These are phyloP conservation scores for Nothobranchius furzeri DNA, from an alignment of 2,113 vertebrate species.

Conservation along the genomic window DNA sequence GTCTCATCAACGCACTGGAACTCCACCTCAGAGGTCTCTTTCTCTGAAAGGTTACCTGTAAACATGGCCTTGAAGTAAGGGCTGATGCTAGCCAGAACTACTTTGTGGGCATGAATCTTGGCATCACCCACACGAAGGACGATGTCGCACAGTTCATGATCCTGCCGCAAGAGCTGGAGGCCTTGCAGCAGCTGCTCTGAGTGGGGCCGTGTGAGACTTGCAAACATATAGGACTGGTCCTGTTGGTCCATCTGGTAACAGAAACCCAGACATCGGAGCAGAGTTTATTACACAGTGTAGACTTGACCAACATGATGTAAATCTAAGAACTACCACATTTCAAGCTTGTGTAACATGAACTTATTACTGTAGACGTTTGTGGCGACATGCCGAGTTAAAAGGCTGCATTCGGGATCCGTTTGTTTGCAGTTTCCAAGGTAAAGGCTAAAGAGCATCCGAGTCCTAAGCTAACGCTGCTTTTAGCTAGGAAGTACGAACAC, in stretches of 20 bases:
- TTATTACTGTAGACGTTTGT: conserved; percentile 11
- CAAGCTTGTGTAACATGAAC: conserved; percentile 2
- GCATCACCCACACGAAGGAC: conserved; percentile 92
- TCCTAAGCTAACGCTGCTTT: conserved; percentile 26
- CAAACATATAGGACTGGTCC: conserved; percentile 94
- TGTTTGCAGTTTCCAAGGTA: neutral
- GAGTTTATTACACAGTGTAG: neutral
- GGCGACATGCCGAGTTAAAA: neutral
- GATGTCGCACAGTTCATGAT: conserved; percentile 95
- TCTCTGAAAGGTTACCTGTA: conserved; percentile 94
- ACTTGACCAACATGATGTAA: neutral
- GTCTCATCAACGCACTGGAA: conserved; percentile 95
- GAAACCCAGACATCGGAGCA: conserved; percentile 24
- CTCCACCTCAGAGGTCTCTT: conserved; percentile 95
- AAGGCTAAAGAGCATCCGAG: conserved; percentile 25
- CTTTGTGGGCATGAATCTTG: conserved; percentile 98
- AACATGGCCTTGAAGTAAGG: conserved; percentile 99
- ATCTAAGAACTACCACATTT: neutral
- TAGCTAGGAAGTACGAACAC: neutral
- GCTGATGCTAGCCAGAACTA: conserved; percentile 96
- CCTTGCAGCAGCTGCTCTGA: conserved; percentile 98
- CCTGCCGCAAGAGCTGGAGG: conserved; percentile 94
- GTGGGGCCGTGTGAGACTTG: conserved; percentile 94
- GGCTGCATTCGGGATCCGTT: conserved; percentile 1
- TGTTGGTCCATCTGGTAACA: conserved; percentile 92